Conservation (phyloP, 2,888 invertebrate species). For the Deroplatys truncata region DNA sequence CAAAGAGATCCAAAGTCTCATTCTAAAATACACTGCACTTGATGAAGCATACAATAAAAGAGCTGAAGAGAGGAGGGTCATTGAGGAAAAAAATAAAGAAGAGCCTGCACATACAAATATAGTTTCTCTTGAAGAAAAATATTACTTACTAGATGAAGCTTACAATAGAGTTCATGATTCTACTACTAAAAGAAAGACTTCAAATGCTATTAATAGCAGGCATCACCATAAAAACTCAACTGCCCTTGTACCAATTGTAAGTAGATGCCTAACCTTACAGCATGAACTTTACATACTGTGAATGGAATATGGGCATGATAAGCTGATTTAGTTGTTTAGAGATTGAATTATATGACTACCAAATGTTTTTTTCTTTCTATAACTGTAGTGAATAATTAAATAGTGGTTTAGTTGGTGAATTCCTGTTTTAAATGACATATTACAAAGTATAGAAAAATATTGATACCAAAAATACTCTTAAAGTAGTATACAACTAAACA, state of each 20-base stretch:
- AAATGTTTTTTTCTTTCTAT: neutral
- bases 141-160: constrained; percentile 57
- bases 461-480: neutral
- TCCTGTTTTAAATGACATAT: neutral
- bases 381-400: neutral
- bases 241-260: constrained; percentile 24
- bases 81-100: neutral
- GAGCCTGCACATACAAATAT: neutral
- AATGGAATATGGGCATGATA: neutral
- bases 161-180: constrained; percentile 52
- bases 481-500: neutral
- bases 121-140: neutral
- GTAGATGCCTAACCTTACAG: constrained; percentile 5
- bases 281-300: neutral
- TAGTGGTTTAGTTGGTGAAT: neutral
- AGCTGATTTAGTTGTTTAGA: neutral
- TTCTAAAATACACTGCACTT: constrained; percentile 76
- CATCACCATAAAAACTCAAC: constrained; percentile 28
- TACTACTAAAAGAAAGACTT: constrained; percentile 1
- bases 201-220: constrained; percentile 26
- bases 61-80: neutral
- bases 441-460: neutral
- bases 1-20: constrained; percentile 77
- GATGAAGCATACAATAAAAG: constrained; percentile 58
- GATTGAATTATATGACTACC: neutral